phyloP scores from a whole-genome alignment of 2,113 vertebrate genomes.

The Petromus typicus region DNA sequence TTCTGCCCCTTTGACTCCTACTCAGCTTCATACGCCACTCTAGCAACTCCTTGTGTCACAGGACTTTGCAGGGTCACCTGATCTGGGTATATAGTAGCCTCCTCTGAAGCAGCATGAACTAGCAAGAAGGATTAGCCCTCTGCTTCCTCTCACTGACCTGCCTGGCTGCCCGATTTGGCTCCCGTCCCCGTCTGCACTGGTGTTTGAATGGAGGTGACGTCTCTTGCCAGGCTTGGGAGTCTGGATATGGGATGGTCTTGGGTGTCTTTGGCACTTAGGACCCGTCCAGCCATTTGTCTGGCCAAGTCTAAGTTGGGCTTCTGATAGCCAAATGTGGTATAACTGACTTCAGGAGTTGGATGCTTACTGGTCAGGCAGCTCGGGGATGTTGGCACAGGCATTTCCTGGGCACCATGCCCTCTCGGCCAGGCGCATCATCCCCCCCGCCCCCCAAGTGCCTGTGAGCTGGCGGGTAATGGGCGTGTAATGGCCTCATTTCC shows the following conservation, averaged over 20 bases:
- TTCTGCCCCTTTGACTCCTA: neutral
- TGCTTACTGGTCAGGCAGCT: conserved; percentile 54
- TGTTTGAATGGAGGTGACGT: neutral
- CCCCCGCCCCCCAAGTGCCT: conserved; percentile 88
- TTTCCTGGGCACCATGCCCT: conserved; percentile 72
- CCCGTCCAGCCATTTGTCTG: conserved; percentile 3
- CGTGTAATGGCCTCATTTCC: conserved; percentile 99
- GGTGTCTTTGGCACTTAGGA: conserved; percentile 45
- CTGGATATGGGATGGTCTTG: neutral
- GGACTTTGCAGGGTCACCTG: neutral
- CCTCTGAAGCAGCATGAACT: neutral
- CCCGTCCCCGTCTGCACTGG: neutral
- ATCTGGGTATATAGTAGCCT: neutral
- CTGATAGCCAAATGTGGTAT: conserved; percentile 8
- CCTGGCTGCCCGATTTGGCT: neutral
- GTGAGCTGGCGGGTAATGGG: conserved; percentile 98
- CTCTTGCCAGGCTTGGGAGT: conserved; percentile 17
- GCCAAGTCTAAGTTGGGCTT: conserved; percentile 49
- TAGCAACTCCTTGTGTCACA: neutral
- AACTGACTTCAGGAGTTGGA: conserved; percentile 25
- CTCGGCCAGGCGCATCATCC: conserved; percentile 71
- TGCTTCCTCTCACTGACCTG: neutral
- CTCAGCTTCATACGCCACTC: neutral
- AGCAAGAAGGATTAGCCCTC: neutral
- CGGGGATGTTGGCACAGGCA: conserved; percentile 53